Conservation (phyloP, 2,113 vertebrate genomes). For the Actinemys pallida region DNA sequence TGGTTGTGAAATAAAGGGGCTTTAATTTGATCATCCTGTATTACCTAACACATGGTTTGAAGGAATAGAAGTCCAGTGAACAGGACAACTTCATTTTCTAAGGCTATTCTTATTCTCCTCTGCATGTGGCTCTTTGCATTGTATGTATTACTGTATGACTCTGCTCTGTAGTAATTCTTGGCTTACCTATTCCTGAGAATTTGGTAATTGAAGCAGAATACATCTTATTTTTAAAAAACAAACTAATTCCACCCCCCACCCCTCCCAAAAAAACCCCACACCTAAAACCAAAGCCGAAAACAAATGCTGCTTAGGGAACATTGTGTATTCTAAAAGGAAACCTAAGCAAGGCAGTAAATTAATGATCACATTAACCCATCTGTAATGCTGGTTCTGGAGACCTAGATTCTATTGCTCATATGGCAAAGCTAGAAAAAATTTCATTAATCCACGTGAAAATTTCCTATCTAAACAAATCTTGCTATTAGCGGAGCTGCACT, state of each 20-base stretch:
- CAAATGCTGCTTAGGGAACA: not conserved
- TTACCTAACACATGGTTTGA: not conserved
- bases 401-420: not conserved
- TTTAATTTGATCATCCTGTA: not conserved
- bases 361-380: not conserved
- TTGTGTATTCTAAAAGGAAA: not conserved
- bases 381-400: not conserved
- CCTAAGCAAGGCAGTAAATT: not conserved
- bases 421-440: not conserved
- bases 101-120: not conserved
- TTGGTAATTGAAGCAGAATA: not conserved
- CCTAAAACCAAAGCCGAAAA: not conserved
- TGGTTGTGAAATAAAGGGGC: not conserved
- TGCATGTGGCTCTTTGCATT: not conserved
- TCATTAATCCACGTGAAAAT: not conserved
- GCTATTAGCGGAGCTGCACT: not conserved
- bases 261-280: not conserved
- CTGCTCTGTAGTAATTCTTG: not conserved
- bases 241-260: not conserved
- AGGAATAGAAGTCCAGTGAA: not conserved
- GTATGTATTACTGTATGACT: not conserved
- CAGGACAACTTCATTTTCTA: not conserved
- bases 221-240: not conserved
- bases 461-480: not conserved
- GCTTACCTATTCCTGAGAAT: not conserved